Evolutionary conservation across 2,797 vertebrate species (phyloP).

Genomic region (Bufotes viridis): DNA sequence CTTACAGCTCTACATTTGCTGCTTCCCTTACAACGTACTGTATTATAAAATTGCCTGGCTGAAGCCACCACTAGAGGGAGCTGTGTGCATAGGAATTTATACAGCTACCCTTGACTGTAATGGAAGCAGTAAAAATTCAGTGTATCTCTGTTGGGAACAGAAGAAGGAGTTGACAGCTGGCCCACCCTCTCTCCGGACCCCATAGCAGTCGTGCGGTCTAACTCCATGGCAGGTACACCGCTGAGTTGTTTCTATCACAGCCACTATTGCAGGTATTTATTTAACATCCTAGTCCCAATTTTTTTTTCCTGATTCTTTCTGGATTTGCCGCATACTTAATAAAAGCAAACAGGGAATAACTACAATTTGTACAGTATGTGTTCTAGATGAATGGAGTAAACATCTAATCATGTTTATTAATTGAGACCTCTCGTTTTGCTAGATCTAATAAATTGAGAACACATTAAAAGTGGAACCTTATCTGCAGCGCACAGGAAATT

Average conservation of each 20-base stretch:
- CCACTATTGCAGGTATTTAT: neutral
- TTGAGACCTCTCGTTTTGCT: conserved; percentile 71
- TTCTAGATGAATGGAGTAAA: conserved; percentile 56
- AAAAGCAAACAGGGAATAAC: conserved; percentile 53
- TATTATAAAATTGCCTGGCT: too few species aligned
- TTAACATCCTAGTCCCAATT: neutral
- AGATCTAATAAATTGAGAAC: conserved; percentile 72
- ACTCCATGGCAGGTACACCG: too few species aligned
- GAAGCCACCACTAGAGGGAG: too few species aligned
- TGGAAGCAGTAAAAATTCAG: too few species aligned
- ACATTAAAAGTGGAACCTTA: conserved; percentile 71
- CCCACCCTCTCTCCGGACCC: too few species aligned
- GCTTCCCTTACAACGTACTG: too few species aligned
- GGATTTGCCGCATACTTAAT: conserved; percentile 34
- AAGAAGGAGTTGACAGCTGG: too few species aligned
- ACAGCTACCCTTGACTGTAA: too few species aligned
- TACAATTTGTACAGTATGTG: conserved; percentile 48
- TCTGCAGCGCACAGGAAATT: conserved; percentile 67
- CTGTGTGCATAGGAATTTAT: too few species aligned
- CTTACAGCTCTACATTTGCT: too few species aligned
- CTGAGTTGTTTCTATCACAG: neutral
- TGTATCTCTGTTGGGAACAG: too few species aligned
- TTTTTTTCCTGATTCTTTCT: neutral
- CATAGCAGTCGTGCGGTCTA: too few species aligned
- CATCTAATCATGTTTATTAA: conserved; percentile 70